Evolutionary conservation across 2,797 vertebrate genomes (phyloP).

Genomic region (Cottoperca gobio): DNA sequence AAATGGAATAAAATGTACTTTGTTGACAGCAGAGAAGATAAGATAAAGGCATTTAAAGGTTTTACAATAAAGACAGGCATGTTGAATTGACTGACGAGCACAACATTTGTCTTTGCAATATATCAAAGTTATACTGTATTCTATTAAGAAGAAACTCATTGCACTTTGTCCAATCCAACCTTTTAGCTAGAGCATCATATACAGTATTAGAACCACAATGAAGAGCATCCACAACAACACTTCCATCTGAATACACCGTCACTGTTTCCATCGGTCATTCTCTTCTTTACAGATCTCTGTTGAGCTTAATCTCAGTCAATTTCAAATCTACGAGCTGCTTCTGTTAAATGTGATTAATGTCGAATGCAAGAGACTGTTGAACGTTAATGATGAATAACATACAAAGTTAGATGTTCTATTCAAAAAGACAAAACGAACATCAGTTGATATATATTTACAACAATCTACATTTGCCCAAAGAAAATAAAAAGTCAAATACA

Average conservation of each 20-base stretch:
- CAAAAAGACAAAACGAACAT: slow-evolving; percentile 6
- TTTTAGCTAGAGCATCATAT: not conserved
- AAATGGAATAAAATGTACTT: not conserved
- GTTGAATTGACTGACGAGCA: slow-evolving; percentile 25
- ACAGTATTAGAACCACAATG: not conserved
- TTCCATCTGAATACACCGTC: not conserved
- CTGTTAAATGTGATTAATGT: slow-evolving; percentile 27
- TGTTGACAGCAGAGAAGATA: not conserved
- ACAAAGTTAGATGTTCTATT: not conserved
- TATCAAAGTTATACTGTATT: slow-evolving; percentile 8
- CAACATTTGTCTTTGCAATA: not conserved
- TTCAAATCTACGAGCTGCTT: slow-evolving; percentile 16
- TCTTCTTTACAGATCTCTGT: slow-evolving; percentile 5
- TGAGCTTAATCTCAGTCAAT: slow-evolving; percentile 16
- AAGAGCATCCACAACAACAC: not conserved
- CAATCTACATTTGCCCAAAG: not conserved
- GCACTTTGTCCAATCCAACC: slow-evolving; percentile 45
- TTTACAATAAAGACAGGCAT: slow-evolving; percentile 19
- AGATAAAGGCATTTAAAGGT: not conserved
- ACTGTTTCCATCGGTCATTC: not conserved
- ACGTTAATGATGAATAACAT: slow-evolving; percentile 23
- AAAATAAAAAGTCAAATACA: not conserved
- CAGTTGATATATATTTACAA: too few relatives aligned
- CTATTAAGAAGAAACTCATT: slow-evolving; percentile 15
- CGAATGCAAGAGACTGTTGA: slow-evolving; percentile 14